These are phyloP conservation scores for Chelon labrosus DNA, from an alignment of 2,797 vertebrate genomes.

Conservation along the genomic window DNA sequence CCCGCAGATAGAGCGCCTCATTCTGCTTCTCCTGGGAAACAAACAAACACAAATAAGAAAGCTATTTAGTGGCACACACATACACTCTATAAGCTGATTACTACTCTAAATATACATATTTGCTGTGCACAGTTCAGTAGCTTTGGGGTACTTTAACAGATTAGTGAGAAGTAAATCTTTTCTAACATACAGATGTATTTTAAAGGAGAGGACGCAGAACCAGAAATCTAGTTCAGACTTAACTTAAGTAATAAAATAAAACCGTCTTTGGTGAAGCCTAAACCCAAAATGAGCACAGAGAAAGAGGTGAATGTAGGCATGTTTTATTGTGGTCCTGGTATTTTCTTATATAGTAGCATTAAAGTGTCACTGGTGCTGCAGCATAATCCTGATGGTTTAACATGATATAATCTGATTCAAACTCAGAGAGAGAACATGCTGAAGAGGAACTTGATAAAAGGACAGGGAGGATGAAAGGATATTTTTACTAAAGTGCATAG, in stretches of 20 bases:
- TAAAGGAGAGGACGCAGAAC: not conserved
- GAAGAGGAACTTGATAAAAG: slow-evolving; percentile 19
- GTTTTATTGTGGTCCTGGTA: no score
- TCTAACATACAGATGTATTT: not conserved
- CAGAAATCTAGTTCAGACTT: slow-evolving; percentile 12
- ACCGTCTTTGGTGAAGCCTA: not conserved
- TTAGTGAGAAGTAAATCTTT: slow-evolving; percentile 38
- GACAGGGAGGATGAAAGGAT: not conserved
- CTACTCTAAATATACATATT: slow-evolving; percentile 36
- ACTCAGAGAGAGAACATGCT: slow-evolving; percentile 18
- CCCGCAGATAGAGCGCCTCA: slow-evolving; percentile 91
- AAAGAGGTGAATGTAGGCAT: no score
- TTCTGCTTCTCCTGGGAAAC: slow-evolving; percentile 90
- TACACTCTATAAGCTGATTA: slow-evolving; percentile 46
- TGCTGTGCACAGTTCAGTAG: slow-evolving; percentile 28
- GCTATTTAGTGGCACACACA: slow-evolving; percentile 17
- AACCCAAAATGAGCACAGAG: no score
- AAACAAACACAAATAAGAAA: slow-evolving; percentile 38
- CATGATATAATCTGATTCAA: slow-evolving; percentile 53
- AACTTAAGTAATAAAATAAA: not conserved
- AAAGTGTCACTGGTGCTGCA: slow-evolving; percentile 24
- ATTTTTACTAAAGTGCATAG: slow-evolving; percentile 3
- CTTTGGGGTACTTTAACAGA: slow-evolving; percentile 40
- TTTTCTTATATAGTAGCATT: slow-evolving; percentile 4
- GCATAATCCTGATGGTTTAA: slow-evolving; percentile 42